Evolutionary conservation across 2,113 vertebrate genomes (phyloP), one percentile per base, ranked within the genome.

Genomic region (Ciconia boyciana): DNA sequence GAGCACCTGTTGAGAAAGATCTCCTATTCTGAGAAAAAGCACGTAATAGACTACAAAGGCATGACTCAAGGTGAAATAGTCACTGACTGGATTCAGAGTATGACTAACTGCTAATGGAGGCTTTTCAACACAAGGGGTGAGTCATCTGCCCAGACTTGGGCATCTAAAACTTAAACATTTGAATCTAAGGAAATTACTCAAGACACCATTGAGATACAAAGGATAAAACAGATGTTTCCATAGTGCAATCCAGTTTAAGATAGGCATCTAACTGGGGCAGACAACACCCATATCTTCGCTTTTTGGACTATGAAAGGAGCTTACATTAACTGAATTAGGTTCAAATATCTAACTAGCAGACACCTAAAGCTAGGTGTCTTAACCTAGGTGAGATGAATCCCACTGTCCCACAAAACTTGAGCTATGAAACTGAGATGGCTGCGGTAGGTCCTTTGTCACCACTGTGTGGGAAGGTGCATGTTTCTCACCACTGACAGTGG

Each of bases 41-140:
- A 65, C 2, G 2, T 71, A 54, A 51, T 34, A 68, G 15, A n/a
- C 19, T 84, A 66, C 16, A 22, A 15, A 75, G 11, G 16, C 13
- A 87, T 92, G 85, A 94, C 52, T 95, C 48, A 88, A 94, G 61
- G 28, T 60, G 43, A 62, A 87, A 54, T 9, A 68, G 62, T 88
- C 79, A 88, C 31, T 85, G 48, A 36, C 36, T 72, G 46, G 36
- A 83, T 93, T 94, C 48, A 39, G 32, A 39, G 26, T 75, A 89
- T 94, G 89, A 96, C 16, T 95, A 95, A 93, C 52, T 82, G 48
- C 25, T 93, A 79, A 93, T 84, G 81, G 29, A 93, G 7, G 10
- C 26, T 89, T 96, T 94, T 78, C 87, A 85, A 82, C 83, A 44
- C 29, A 32, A 24, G 8, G 9, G 1, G 17, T 94, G 65, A 93